Conservation (phyloP, 2,888 invertebrate species). For the Conops quadrifasciatus region DNA sequence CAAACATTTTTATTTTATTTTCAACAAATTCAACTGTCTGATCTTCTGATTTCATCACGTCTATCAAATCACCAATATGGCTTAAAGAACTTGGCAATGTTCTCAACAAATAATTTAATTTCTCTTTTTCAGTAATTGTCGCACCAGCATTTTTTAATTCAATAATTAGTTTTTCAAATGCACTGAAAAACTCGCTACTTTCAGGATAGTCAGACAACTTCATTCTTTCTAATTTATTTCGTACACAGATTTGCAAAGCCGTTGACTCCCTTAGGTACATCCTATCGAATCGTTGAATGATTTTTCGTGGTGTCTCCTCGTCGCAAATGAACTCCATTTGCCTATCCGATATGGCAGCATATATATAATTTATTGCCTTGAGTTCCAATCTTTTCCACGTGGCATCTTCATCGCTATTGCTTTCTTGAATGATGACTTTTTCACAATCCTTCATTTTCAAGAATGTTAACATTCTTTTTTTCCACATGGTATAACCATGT, state of each 20-base stretch:
- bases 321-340: slow-evolving; percentile 33
- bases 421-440: neutral
- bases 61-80: slow-evolving; percentile 36
- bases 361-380: slow-evolving; percentile 18
- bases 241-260: slow-evolving; percentile 29
- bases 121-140: slow-evolving; percentile 25
- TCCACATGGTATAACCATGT: neutral
- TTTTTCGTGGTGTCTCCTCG: slow-evolving; percentile 10
- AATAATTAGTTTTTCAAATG: slow-evolving; percentile 31
- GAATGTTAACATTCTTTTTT: slow-evolving; percentile 3
- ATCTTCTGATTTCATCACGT: slow-evolving; percentile 31
- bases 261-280: slow-evolving; percentile 32
- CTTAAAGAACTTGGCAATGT: slow-evolving; percentile 32
- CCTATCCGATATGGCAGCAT: slow-evolving; percentile 2
- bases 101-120: slow-evolving; percentile 34
- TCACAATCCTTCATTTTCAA: slow-evolving; percentile 6
- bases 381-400: slow-evolving; percentile 11
- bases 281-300: slow-evolving; percentile 32
- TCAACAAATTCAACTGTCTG: slow-evolving; percentile 26
- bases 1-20: slow-evolving; percentile 28
- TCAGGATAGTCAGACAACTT: neutral
- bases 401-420: neutral
- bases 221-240: slow-evolving; percentile 27
- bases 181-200: slow-evolving; percentile 16
- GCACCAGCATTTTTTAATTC: slow-evolving; percentile 35